phyloP scores from a whole-genome alignment of 2,113 vertebrate genomes.

The Canis aureus region DNA sequence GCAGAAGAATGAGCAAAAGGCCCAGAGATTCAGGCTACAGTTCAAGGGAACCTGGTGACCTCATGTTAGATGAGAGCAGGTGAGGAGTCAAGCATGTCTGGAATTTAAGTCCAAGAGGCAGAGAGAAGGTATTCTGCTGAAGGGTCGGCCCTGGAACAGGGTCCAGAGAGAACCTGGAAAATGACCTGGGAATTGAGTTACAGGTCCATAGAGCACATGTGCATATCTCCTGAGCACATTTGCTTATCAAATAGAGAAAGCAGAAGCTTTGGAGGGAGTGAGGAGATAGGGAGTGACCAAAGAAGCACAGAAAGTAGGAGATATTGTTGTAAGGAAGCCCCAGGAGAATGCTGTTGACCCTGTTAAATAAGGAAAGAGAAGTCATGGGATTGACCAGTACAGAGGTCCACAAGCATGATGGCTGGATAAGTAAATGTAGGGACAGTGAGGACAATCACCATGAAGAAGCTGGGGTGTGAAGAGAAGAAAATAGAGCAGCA shows the following conservation, averaged over 20 bases:
- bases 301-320: neutral
- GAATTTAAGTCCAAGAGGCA: neutral
- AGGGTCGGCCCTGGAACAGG: neutral
- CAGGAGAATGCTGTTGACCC: neutral
- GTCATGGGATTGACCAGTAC: neutral
- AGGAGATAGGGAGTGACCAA: neutral
- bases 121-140: neutral
- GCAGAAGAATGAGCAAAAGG: neutral
- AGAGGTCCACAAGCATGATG: neutral
- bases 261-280: neutral
- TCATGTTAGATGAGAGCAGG: neutral
- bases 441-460: accelerated
- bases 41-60: neutral
- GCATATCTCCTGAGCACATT: neutral
- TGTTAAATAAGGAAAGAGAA: neutral
- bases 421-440: neutral
- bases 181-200: neutral
- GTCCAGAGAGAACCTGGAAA: neutral
- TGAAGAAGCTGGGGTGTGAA: neutral
- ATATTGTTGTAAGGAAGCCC: neutral
- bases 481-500: neutral
- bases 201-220: no score
- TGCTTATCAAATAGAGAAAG: neutral
- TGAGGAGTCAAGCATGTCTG: neutral
- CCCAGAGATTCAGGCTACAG: neutral